These are phyloP conservation scores for Perodicticus potto DNA, from an alignment of 2,797 vertebrate species.

Conservation along the genomic window DNA sequence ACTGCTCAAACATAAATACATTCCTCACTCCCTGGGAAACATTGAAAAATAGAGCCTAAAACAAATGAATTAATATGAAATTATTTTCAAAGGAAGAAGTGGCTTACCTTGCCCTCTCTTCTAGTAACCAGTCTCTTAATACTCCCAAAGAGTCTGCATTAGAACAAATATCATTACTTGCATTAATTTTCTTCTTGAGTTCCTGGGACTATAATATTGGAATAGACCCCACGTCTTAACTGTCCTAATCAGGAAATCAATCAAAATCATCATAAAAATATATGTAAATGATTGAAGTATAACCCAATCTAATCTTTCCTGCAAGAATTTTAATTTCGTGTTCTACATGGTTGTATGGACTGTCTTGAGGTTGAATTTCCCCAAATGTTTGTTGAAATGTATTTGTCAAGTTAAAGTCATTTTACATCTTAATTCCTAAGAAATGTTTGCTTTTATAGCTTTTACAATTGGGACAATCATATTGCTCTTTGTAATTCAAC, in stretches of 20 bases:
- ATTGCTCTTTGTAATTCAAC: constrained; percentile 89
- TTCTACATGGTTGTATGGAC: neutral
- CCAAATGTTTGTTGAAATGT: constrained; percentile 49
- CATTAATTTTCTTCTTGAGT: constrained; percentile 67
- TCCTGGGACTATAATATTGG: constrained; percentile 53
- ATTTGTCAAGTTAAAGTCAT: constrained; percentile 36
- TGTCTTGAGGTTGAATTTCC: neutral
- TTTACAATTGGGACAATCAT: constrained; percentile 94
- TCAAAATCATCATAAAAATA: constrained; percentile 53
- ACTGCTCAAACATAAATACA: neutral
- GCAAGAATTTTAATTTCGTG: constrained; percentile 55
- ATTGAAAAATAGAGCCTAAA: constrained; percentile 3
- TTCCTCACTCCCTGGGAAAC: neutral
- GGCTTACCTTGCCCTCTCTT: constrained; percentile 20
- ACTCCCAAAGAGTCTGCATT: constrained; percentile 14
- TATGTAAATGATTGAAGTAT: constrained; percentile 43
- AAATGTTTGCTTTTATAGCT: constrained; percentile 87
- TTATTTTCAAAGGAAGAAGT: constrained; percentile 62
- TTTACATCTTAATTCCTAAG: constrained; percentile 36
- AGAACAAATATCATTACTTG: constrained; percentile 65
- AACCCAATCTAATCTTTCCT: constrained; percentile 23
- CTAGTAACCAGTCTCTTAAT: constrained; percentile 9
- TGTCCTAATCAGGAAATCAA: constrained; percentile 64
- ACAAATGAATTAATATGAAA: constrained; percentile 50
- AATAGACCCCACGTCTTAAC: neutral